phyloP scores from a whole-genome alignment of 37 sponge, comb jelly and placozoan species.

The Ianthella basta region DNA sequence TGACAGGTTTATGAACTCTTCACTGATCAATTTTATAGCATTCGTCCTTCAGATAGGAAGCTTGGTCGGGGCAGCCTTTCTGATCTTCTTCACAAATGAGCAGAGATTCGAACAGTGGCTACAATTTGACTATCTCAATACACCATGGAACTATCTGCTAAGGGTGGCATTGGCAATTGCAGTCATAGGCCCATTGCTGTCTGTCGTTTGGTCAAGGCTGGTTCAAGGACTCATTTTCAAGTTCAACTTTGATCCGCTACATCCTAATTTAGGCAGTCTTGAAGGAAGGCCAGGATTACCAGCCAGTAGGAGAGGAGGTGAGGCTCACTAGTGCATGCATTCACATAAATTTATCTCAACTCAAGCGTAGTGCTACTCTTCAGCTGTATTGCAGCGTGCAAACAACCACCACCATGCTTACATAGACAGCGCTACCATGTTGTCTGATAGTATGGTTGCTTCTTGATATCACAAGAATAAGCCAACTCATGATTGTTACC shows the following conservation, averaged over 20 bases:
- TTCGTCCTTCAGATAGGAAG: conserved; percentile 45
- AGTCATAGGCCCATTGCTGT: conserved; percentile 22
- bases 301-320: conserved; percentile 31
- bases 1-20: conserved; percentile 17
- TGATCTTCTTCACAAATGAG: neutral
- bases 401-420: too few species aligned
- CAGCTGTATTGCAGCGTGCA: too few species aligned
- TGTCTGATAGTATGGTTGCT: too few species aligned
- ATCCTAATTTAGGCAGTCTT: neutral
- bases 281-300: conserved; percentile 21
- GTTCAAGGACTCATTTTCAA: conserved; percentile 28
- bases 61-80: neutral
- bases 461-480: too few species aligned
- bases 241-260: neutral
- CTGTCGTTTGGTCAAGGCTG: conserved; percentile 41
- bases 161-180: conserved; percentile 23
- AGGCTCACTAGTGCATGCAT: neutral
- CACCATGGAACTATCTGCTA: neutral
- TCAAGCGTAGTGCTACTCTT: too few species aligned
- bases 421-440: too few species aligned
- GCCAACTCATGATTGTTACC: too few species aligned
- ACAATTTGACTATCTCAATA: neutral
- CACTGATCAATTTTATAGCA: conserved; percentile 25
- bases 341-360: too few species aligned
- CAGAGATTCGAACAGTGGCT: neutral